Percentiles rank a stretch among this genome's conserved stretches.
These are phyloP conservation scores for Hesperophylax magnus DNA, from an alignment of 1,140 invertebrate species.

Conservation along the genomic window DNA sequence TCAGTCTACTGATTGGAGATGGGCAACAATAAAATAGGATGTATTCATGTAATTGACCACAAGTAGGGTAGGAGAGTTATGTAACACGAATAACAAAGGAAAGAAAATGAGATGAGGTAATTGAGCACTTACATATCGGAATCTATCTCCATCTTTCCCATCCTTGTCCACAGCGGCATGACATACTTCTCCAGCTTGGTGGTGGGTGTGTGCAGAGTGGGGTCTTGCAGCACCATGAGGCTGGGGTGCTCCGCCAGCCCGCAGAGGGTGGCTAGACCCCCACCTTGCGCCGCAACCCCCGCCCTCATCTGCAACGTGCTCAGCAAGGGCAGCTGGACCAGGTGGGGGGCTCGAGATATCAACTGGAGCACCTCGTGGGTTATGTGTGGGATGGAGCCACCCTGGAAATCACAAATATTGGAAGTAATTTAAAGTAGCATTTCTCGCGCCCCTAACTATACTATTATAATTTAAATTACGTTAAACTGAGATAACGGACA, in stretches of 20 bases:
- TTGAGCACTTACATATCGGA: conserved; percentile 61
- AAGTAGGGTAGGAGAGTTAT: too few species aligned
- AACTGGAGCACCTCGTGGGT: conserved; percentile 75
- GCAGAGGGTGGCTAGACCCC: conserved; percentile 71
- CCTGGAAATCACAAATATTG: conserved; percentile 61
- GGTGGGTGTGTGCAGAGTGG: conserved; percentile 67
- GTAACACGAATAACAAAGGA: too few species aligned
- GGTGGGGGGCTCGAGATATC: conserved; percentile 64
- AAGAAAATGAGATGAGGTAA: too few species aligned
- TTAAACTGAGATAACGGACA: too few species aligned
- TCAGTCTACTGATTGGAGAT: too few species aligned
- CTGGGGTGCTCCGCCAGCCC: conserved; percentile 73
- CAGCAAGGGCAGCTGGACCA: conserved; percentile 72
- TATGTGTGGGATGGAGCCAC: conserved; percentile 75
- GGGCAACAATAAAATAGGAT: too few species aligned
- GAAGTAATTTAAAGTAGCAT: too few species aligned
- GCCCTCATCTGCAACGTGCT: conserved; percentile 69
- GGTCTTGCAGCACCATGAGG: conserved; percentile 77
- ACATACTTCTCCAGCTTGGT: conserved; percentile 73
- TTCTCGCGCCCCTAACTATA: too few species aligned
- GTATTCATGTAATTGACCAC: too few species aligned
- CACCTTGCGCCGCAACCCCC: conserved; percentile 65
- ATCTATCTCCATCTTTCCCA: conserved; percentile 72
- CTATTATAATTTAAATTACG: too few species aligned
- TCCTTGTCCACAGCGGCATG: conserved; percentile 75